Evolutionary conservation across 1,140 invertebrate genomes (phyloP).

Genomic region (Tetramorium simillimum): DNA sequence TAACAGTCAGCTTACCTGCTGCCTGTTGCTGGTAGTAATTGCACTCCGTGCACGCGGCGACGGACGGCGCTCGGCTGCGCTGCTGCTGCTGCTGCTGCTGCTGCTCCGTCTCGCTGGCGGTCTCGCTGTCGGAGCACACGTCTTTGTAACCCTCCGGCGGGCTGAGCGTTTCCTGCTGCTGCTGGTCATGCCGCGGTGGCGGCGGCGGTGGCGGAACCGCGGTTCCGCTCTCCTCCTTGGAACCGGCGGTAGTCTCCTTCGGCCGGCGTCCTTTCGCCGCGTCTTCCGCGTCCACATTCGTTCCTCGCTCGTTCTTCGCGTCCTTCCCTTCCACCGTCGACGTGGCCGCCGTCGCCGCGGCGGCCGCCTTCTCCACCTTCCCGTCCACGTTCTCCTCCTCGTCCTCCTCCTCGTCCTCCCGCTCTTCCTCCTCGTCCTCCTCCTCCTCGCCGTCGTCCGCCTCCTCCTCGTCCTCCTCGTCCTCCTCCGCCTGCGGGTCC

Average conservation of each 20-base stretch:
- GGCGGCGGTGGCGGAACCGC: slow-evolving; percentile 24
- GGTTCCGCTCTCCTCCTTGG: slow-evolving; percentile 10
- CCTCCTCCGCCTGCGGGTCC: slow-evolving; percentile 73
- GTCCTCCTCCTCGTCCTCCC: slow-evolving; percentile 86
- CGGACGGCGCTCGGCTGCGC: slow-evolving; percentile 39
- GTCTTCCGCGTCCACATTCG: slow-evolving; percentile 28
- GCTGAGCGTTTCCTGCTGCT: slow-evolving; percentile 90
- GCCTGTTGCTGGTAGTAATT: slow-evolving; percentile 79
- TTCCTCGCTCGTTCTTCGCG: not conserved
- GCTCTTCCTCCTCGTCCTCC: slow-evolving; percentile 75
- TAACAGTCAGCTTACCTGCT: slow-evolving; percentile 74
- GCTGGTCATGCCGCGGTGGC: slow-evolving; percentile 58
- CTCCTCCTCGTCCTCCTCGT: slow-evolving; percentile 85
- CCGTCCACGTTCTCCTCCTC: slow-evolving; percentile 78
- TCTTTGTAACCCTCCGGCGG: slow-evolving; percentile 95
- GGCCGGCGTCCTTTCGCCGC: not conserved
- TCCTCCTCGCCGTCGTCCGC: slow-evolving; percentile 67
- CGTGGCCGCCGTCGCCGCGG: not conserved
- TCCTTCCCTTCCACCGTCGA: slow-evolving; percentile 5
- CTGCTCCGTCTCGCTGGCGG: slow-evolving; percentile 65
- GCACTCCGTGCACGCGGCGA: slow-evolving; percentile 75
- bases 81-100: slow-evolving; percentile 37
- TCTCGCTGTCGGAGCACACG: slow-evolving; percentile 81
- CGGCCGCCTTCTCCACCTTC: slow-evolving; percentile 52
- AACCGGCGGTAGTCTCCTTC: not conserved